Base-by-base conservation (phyloP, 2,888 invertebrate genomes). In the Pheosia gnoma region DNA sequence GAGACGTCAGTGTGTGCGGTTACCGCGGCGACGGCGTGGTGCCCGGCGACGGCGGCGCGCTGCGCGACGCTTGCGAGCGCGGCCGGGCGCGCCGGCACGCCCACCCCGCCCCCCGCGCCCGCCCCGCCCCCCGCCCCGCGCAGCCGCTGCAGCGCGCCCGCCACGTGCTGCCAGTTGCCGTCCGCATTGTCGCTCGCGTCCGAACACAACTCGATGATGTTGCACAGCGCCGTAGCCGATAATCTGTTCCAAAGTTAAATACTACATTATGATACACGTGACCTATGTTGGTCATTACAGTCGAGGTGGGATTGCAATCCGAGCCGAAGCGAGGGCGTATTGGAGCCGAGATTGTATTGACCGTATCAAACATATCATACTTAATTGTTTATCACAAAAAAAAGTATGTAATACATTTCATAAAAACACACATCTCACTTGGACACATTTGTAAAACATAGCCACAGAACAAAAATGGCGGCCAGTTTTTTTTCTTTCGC, bases 11-110 rank as follows among this genome's bases (percentile, higher is more conserved):
- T 1, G 25, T 25, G 0, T 25, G 43, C 49, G 83, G 87, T 86
- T 47, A 93, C 93, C 45, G 92, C 88, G 49, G 93, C 90, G 10
- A 91, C 71, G 2, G 78, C 86, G 2, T 84, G 86, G 58, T 86
- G 78, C 0, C 90, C 91, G 0, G 76, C 39, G 0, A 68, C 59
- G 0, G 88, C 89, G 0, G 93, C 90, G 37, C 69, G 80, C 2
- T 72, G 60, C 0, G 92, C 91, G 3, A 84, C 79, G 0, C 76
- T 70, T 0, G 79, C 84, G 0, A 92, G 60, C 1, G 75, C 80
- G 5, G 75, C 75, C 0, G 91, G 88, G 0, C 71, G 63, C 0
- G 81, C 62, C 0, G 91, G 89, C 5, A 88, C 88, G 0, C 91
- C 91, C 0, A 87, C 89, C 36, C 84, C 82, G 3, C 82, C 84